Base-by-base conservation (phyloP, 2,797 vertebrate species). In the Momotus momota region DNA sequence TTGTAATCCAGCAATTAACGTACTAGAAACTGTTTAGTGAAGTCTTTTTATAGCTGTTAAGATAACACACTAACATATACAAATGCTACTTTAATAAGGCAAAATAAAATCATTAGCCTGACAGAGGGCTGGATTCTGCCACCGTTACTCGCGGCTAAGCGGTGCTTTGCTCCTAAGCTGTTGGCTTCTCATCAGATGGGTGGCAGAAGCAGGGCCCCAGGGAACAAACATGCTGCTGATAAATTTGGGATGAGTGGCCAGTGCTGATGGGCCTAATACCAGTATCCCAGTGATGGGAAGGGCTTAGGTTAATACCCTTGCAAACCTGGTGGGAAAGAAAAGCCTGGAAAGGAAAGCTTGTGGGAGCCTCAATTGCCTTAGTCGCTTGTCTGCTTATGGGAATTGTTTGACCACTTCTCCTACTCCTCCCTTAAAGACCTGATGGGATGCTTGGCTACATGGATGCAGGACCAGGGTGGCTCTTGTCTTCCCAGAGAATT, bases 11-110 rank as follows among this genome's bases (percentile, higher is more conserved):
- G 82, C 62, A 93, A 29, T 88, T 90, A 86, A 35, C 55, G 10
- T 43, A 33, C 40, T 51, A 48, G 55, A 45, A 94, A 58, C 43
- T 80, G 80, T 95, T 95, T 79, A 80, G 85, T 72, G 60, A 88
- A 77, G 62, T 67, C 41, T 93, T 95, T 88, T 88, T 80, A 49
- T 79, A 90, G 95, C 80, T 94, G 80, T 49, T 93, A 71, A 57
- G 94, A 91, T 71, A 91, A 90, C 81, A 74, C 66, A 49, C 73
- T 82, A 25, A 88, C 88, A 64, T 55, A 52, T 45, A 75, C 62
- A 67, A 57, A 77, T 1, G 21, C 58, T 67, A 46, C 55, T 92
- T 77, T 73, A 86, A 46, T 29, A 61, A 92, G 52, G 77, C 58
- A 75, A 51, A 46, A 9, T 67, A 79, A 79, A 96, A 40, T 31